A percentile compares a stretch with the other conserved stretches of the same genome.
Conservation (phyloP, 2,113 vertebrate genomes). For the Rhynchomys soricoides region DNA sequence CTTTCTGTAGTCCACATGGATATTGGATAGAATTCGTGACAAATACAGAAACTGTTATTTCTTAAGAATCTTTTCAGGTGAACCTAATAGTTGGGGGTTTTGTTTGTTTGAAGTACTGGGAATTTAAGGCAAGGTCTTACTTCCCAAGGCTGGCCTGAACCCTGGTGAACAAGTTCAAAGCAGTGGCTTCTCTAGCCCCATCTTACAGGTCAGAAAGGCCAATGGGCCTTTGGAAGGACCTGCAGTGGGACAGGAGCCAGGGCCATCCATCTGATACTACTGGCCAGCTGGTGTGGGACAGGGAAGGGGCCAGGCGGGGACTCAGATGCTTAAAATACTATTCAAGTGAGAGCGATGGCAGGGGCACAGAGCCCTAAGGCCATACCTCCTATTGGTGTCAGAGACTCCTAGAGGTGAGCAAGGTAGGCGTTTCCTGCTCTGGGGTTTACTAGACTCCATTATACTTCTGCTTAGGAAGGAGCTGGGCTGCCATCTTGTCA, state of each 20-base stretch:
- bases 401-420: not conserved
- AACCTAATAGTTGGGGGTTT: not conserved
- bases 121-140: not conserved
- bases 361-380: not conserved
- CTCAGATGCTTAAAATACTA: constrained; percentile 72
- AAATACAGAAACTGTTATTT: not conserved
- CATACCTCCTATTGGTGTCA: accelerated
- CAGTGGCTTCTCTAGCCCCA: not conserved
- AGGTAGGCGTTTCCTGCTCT: accelerated
- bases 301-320: not conserved
- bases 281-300: constrained; percentile 36
- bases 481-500: not conserved
- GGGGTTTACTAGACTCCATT: accelerated
- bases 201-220: constrained; percentile 10
- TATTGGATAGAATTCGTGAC: not conserved
- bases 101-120: not conserved
- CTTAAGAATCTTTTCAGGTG: not conserved
- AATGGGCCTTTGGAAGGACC: not conserved
- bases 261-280: constrained; percentile 48
- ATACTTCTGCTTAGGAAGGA: not conserved
- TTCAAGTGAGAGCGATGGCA: not conserved
- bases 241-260: constrained; percentile 13
- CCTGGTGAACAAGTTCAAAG: not conserved
- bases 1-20: not conserved
- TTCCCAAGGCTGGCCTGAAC: not conserved